A percentile compares a stretch with the other conserved stretches of the same genome.
These are phyloP conservation scores for Orchestes rusci DNA, from an alignment of 2,888 invertebrate species.

Conservation along the genomic window DNA sequence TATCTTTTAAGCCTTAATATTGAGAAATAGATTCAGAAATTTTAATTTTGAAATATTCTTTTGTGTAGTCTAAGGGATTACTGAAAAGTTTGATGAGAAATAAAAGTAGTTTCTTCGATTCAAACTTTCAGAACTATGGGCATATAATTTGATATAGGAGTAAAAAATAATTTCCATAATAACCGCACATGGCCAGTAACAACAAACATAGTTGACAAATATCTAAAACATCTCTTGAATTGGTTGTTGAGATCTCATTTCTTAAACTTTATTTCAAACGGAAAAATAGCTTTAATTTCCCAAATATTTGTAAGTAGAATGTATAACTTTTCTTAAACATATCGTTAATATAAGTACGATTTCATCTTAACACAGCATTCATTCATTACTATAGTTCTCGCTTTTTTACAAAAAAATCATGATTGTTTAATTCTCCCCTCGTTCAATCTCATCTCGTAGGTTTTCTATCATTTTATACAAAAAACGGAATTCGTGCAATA, in stretches of 20 bases:
- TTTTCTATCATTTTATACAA: no score
- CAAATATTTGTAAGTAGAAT: constrained; percentile 34
- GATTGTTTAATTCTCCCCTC: no score
- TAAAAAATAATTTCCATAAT: no score
- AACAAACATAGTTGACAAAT: constrained; percentile 6
- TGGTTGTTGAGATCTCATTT: constrained; percentile 10
- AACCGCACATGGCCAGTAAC: constrained; percentile 15
- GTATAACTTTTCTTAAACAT: constrained; percentile 33
- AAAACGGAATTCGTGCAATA: constrained; percentile 18
- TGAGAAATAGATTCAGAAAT: constrained; percentile 6
- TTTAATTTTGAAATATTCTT: constrained; percentile 16
- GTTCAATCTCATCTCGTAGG: no score
- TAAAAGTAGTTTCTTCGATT: no score
- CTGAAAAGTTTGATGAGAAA: no score
- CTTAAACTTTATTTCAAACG: constrained; percentile 6
- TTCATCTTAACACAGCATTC: background rate
- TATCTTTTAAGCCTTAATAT: constrained; percentile 1
- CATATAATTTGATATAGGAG: no score
- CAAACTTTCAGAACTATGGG: no score
- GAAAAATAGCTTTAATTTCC: constrained; percentile 38
- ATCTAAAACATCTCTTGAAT: constrained; percentile 4
- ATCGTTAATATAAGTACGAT: constrained; percentile 38
- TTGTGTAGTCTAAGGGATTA: constrained; percentile 7
- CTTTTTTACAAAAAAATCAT: no score
- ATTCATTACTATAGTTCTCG: no score